Evolutionary conservation across 2,888 invertebrate species (phyloP), one percentile per base, ranked within the genome.

Genomic region (Prionchulus punctatus): DNA sequence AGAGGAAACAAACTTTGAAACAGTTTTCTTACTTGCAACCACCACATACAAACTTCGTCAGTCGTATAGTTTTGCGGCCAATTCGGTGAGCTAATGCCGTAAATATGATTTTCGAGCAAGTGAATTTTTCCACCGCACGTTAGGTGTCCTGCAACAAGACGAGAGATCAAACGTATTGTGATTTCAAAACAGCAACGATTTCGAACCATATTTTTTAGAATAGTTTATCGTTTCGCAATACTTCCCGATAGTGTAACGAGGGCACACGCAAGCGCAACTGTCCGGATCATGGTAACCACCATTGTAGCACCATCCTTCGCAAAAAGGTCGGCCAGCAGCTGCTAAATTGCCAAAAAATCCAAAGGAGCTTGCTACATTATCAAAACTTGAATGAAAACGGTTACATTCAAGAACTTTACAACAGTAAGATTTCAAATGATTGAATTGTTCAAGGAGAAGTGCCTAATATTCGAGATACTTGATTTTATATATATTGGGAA

Each of bases 231-330:
- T 7, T 26, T 54, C 48, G 23, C 54, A 54, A 23, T 54, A 12
- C 2, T n/a, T n/a, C 7, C 54, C 54, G 3, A 3, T 52, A 3
- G 54, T 54, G 25, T 54, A 23, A 3, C 23, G 47, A 18, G 54
- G 48, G 27, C 54, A 54, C 21, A 54, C 27, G 30, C 54, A 54
- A 3, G 21, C 7, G 48, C 54, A 54, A n/a, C 21, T 52, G 4
- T 12, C 26, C 2, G 54, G 36, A 26, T 50, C 30, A 25, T 54
- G 54, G 23, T 54, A 54, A 3, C 54, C 54, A 3, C 54, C 54
- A 25, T 54, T 54, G 21, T 54, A 48, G 54, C 54, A 54, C 54
- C 54, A 54, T 12, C 54, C 54, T 2, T 50, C 21, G 48, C 54
- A 54, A 18, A 2, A 54, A 4, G 4, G 7, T 25, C 30, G 12